phyloP scores from a whole-genome alignment of 2,797 vertebrate genomes.

The Loriculus beryllinus region DNA sequence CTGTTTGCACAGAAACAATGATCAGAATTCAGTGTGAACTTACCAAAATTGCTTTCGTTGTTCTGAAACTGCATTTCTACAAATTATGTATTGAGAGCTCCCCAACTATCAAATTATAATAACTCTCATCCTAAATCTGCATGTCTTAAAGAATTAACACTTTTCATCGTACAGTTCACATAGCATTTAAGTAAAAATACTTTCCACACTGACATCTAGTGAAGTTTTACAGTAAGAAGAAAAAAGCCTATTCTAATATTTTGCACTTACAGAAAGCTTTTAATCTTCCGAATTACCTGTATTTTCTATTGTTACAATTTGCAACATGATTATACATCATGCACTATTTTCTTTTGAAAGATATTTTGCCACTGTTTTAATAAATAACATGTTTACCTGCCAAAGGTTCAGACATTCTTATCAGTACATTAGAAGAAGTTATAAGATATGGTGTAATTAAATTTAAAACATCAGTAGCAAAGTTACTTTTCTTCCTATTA shows the following conservation, averaged over 20 bases:
- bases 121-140: neutral
- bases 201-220: constrained; percentile 67
- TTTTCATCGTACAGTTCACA: neutral
- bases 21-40: neutral
- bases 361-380: neutral
- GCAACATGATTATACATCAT: neutral
- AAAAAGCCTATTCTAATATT: neutral
- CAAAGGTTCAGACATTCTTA: neutral
- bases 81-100: neutral
- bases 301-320: neutral
- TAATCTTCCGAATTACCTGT: neutral
- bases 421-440: neutral
- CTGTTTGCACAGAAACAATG: neutral
- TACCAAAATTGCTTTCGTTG: neutral
- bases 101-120: neutral
- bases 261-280: neutral
- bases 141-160: neutral
- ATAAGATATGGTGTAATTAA: neutral
- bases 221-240: constrained; percentile 34
- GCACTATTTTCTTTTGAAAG: neutral
- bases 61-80: neutral
- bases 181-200: neutral
- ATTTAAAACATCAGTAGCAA: neutral
- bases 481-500: neutral
- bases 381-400: neutral